Evolutionary conservation across 2,797 vertebrate species (phyloP).

Genomic region (Poeciliopsis gracilis): DNA sequence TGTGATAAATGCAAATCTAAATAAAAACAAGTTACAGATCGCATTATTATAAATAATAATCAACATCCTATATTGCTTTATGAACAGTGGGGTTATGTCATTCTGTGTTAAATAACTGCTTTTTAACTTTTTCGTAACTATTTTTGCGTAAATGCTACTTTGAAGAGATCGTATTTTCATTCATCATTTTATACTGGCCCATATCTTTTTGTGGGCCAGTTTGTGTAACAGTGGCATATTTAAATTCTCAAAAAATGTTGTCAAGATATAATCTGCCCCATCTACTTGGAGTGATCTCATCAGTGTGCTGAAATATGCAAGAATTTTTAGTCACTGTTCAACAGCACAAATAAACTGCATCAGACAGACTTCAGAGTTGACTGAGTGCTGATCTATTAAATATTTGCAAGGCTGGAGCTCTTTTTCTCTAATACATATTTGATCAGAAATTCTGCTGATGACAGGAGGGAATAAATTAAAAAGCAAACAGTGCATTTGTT

Average conservation of each 20-base stretch:
- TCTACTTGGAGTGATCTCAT: conserved; percentile 43
- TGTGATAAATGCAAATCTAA: not conserved
- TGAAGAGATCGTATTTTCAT: not conserved
- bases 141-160: not conserved
- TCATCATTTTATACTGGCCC: not conserved
- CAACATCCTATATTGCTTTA: not conserved
- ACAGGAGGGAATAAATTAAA: conserved; percentile 42
- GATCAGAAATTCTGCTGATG: conserved; percentile 47
- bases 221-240: not conserved
- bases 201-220: not conserved
- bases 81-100: not conserved
- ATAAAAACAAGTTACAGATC: not conserved
- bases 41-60: not conserved
- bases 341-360: conserved; percentile 43
- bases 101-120: not conserved
- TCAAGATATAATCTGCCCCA: conserved; percentile 55
- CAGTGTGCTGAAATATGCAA: conserved; percentile 48
- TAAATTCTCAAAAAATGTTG: conserved; percentile 14
- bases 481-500: conserved; percentile 55
- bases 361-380: conserved; percentile 47
- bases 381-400: conserved; percentile 42
- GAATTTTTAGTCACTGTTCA: conserved; percentile 37
- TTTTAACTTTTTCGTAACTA: not conserved
- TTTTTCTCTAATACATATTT: conserved; percentile 47
- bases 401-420: conserved; percentile 49